phyloP scores from a whole-genome alignment of 2,113 vertebrate species.

The Sebastes schlegelii region DNA sequence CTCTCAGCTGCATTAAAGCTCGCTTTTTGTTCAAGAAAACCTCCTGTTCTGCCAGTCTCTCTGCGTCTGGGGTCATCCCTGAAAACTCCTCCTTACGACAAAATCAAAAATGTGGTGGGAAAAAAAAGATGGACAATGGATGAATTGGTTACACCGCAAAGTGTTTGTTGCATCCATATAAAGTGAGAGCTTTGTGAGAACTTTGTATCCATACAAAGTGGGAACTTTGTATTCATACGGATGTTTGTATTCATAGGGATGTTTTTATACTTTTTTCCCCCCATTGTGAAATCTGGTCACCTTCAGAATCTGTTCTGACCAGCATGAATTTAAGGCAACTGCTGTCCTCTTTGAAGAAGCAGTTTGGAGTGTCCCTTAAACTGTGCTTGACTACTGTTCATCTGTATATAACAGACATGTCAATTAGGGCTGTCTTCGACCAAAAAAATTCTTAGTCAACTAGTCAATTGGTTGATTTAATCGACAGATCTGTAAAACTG shows the following conservation, averaged over 20 bases:
- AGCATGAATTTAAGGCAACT: not conserved
- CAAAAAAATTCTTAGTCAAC: too few relatives aligned
- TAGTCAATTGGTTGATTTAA: too few relatives aligned
- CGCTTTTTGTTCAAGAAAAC: too few relatives aligned
- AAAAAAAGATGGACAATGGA: not conserved
- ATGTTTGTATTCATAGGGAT: not conserved
- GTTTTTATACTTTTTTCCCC: not conserved
- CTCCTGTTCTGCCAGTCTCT: too few relatives aligned
- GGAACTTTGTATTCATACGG: not conserved
- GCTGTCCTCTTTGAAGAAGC: not conserved
- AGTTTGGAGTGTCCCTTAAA: not conserved
- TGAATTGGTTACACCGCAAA: not conserved
- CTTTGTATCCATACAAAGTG: not conserved
- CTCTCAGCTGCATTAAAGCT: too few relatives aligned
- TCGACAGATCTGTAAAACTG: too few relatives aligned
- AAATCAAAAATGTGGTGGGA: not conserved
- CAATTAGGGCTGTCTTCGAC: too few relatives aligned
- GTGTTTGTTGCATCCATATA: not conserved
- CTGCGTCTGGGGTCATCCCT: too few relatives aligned
- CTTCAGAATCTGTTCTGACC: not conserved
- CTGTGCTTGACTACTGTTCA: not conserved
- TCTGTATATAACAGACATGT: not conserved
- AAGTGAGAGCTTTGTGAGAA: not conserved
- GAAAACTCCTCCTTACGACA: too few relatives aligned
- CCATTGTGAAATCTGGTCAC: slow-evolving; percentile 1